phyloP scores from a whole-genome alignment of 2,797 vertebrate species.

The Cygnus olor region DNA sequence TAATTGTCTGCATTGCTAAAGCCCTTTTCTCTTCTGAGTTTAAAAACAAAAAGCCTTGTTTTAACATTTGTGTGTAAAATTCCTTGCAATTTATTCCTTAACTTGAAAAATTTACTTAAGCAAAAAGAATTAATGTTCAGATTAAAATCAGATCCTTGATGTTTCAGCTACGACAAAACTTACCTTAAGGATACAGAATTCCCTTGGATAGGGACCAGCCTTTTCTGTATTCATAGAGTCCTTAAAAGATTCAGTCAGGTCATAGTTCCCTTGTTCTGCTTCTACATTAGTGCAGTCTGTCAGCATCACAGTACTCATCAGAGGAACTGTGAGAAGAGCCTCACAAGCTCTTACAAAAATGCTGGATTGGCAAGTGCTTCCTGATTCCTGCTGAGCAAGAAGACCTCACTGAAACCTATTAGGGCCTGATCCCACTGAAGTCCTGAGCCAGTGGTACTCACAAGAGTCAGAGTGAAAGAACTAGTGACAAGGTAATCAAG shows the following conservation, averaged over 20 bases:
- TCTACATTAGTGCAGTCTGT: not conserved
- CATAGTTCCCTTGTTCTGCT: not conserved
- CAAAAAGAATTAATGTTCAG: not conserved
- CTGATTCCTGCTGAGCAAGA: not conserved
- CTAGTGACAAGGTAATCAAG: not conserved
- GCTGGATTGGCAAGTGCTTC: not conserved
- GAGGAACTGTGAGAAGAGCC: not conserved
- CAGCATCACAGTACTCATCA: not conserved
- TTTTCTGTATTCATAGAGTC: not conserved
- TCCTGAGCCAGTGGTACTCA: not conserved
- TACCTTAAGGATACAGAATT: not conserved
- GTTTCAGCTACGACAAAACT: not conserved
- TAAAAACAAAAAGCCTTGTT: not conserved
- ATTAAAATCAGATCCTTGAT: not conserved
- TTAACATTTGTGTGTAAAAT: not conserved
- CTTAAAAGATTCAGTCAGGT: rapidly evolving
- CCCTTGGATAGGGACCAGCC: not conserved
- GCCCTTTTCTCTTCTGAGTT: not conserved
- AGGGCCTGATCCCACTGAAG: not conserved
- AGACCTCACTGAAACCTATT: not conserved
- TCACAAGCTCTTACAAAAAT: not conserved
- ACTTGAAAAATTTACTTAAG: not conserved
- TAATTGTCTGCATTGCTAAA: not conserved
- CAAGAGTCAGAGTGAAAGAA: not conserved
- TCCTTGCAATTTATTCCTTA: not conserved